A percentile compares a stretch with the other conserved stretches of the same genome.
Conservation (phyloP, 2,113 vertebrate species). For the Hemicordylus capensis region DNA sequence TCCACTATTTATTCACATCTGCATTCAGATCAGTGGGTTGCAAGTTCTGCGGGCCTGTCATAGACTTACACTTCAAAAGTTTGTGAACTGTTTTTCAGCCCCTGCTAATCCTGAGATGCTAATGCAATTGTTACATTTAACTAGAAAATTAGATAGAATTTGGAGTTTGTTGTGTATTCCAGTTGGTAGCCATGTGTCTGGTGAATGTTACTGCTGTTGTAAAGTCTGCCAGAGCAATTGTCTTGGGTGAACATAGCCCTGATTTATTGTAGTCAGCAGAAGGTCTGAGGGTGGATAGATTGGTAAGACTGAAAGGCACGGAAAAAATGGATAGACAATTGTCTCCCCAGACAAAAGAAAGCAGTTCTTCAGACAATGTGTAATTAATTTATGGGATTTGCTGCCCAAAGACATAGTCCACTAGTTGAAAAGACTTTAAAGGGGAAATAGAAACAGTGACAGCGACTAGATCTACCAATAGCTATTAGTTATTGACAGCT, state of each 20-base stretch:
- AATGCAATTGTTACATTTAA: not conserved
- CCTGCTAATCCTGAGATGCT: not conserved
- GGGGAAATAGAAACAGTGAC: not conserved
- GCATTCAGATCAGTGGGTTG: not conserved
- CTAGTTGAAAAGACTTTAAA: not conserved
- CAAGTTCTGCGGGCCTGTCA: not conserved
- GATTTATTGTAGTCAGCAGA: slow-evolving; percentile 9
- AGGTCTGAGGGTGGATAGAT: not conserved
- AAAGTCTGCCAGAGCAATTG: not conserved
- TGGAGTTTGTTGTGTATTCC: not conserved
- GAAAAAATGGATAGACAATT: not conserved
- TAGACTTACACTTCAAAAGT: not conserved
- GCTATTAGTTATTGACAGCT: too few relatives aligned
- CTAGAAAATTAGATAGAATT: not conserved
- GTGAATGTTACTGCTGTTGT: not conserved
- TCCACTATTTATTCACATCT: too few relatives aligned
- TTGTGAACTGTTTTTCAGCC: too few relatives aligned
- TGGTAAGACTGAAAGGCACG: not conserved
- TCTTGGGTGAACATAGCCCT: not conserved
- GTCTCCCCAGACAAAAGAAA: not conserved
- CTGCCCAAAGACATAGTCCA: not conserved
- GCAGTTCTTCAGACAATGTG: not conserved
- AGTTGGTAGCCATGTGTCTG: not conserved
- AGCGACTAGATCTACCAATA: too few relatives aligned
- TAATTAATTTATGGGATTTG: not conserved